Percentiles rank a stretch among this genome's conserved stretches.
Evolutionary conservation across 1,140 invertebrate species (phyloP).

Genomic region (Rhyacophila brunnea): DNA sequence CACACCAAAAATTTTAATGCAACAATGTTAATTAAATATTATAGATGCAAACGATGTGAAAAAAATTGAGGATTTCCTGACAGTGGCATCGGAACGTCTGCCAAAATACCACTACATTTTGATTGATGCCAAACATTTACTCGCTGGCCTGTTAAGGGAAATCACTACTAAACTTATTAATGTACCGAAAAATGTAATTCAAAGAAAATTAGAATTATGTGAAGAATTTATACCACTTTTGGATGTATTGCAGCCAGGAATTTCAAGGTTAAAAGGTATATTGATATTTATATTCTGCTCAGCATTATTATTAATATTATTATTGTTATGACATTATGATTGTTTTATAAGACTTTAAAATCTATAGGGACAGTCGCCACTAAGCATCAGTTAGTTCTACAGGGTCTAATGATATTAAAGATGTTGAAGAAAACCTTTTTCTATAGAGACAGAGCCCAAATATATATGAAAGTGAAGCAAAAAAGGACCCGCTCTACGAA

Average conservation of each 20-base stretch:
- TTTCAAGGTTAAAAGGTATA: conserved; percentile 68
- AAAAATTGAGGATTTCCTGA: conserved; percentile 59
- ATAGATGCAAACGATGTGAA: conserved; percentile 35
- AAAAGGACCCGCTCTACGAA: no score
- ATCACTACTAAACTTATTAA: conserved; percentile 52
- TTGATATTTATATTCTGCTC: conserved; percentile 8
- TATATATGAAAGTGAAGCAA: no score
- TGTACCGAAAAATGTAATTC: conserved; percentile 56
- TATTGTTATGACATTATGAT: no score
- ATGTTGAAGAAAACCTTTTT: no score
- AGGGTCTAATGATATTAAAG: no score
- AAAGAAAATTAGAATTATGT: conserved; percentile 64
- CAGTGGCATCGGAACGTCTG: conserved; percentile 56
- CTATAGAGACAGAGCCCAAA: no score
- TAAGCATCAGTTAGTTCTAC: no score
- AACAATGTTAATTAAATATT: no score
- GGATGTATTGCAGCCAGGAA: conserved; percentile 68
- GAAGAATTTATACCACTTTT: conserved; percentile 64
- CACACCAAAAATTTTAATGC: neutral
- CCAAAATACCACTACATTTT: conserved; percentile 65
- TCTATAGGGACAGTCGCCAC: no score
- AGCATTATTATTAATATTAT: no score
- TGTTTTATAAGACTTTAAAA: no score
- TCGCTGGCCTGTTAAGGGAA: conserved; percentile 59
- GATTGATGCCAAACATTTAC: conserved; percentile 64